These are phyloP conservation scores for Hippopotamus amphibius DNA, from an alignment of 2,113 vertebrate genomes.

Conservation along the genomic window DNA sequence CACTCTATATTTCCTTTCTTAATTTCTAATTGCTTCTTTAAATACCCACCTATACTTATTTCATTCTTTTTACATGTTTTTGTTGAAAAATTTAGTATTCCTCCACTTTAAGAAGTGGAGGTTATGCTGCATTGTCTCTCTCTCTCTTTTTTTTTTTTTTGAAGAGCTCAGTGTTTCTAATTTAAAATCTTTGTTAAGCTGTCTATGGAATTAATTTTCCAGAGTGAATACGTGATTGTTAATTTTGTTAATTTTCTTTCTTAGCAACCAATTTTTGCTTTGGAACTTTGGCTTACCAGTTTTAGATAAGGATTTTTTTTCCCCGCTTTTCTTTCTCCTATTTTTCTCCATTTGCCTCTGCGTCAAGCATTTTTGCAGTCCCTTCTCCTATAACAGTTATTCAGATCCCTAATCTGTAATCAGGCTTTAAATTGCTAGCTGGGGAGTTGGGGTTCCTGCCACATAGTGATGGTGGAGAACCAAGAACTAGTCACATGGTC, in stretches of 20 bases:
- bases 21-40: background rate
- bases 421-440: background rate
- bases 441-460: background rate
- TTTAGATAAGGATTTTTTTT: background rate
- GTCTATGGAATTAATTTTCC: slow-evolving; percentile 39
- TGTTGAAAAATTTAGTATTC: background rate
- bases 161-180: background rate
- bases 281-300: background rate
- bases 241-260: background rate
- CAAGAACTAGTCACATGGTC: background rate
- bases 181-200: slow-evolving; percentile 12
- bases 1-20: background rate
- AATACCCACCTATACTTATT: background rate
- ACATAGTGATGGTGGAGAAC: background rate
- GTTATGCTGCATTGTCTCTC: background rate
- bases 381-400: background rate
- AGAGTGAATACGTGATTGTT: background rate
- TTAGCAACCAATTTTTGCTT: background rate
- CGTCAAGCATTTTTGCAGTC: background rate
- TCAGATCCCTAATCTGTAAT: background rate
- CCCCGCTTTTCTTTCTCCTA: background rate
- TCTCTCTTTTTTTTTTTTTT: background rate
- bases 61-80: slow-evolving; percentile 13
- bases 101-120: background rate
- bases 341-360: background rate